Base-by-base conservation (phyloP, 2,888 invertebrate genomes). In the Temnothorax ravouxi region DNA sequence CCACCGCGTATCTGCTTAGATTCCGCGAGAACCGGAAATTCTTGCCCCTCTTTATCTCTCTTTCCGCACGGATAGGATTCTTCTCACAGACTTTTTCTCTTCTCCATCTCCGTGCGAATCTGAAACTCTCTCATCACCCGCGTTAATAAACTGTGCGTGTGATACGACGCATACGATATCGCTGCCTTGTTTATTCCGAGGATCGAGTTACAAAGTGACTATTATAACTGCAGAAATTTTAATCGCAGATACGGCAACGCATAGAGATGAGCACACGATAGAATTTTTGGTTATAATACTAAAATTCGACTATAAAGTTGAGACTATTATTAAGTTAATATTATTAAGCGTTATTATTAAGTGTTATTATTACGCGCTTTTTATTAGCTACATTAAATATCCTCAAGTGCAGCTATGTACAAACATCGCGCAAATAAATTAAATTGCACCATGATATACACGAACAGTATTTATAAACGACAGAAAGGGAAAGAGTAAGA, bases 21-120 rank as follows among this genome's bases (percentile, higher is more conserved):
- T 79, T 75, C 79, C 79, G 84, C 80, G 80, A 62, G 76, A 80
- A 74, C 85, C 56, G 67, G 72, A 83, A 59, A 77, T 85, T 85
- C 86, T 81, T 18, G 6, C 41, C 18, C 21, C 59, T 56, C 44
- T 34, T 59, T 38, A 41, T 41, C 66, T 38, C 52, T 41, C 66
- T 71, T 47, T 72, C 34, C 69, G 71, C 54, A 13, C 56, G 44
- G 62, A 34, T 41, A 41, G 54, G 47, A 61, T 47, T 80, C 52
- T 56, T 79, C 79, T 41, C 29, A 21, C 21, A 21, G 44, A 69
- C 41, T 34, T 72, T 21, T 54, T 34, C 56, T 13, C 54, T 13
- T 15, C 34, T 29, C 44, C 25, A n/a, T 11, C 25, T n/a, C 21
- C 13, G 41, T 56, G 13, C n/a, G 38, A 18, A 50, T 34, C 44